Percentiles rank a stretch among this genome's conserved stretches.
Conservation (phyloP, 2,888 invertebrate genomes). For the Cantharis rustica region DNA sequence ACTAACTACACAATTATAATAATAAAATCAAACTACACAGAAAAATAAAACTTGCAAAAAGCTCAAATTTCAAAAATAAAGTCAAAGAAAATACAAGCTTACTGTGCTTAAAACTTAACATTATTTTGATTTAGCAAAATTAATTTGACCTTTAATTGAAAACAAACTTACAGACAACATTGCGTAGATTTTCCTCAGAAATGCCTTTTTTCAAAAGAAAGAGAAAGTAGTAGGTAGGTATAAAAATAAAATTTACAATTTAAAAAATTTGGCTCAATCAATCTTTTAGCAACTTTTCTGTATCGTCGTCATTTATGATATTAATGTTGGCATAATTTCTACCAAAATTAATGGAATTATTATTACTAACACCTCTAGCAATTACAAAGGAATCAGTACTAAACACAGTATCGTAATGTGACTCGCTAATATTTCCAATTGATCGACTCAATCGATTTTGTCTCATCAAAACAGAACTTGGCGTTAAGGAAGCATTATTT, state of each 20-base stretch:
- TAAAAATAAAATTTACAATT: slow-evolving; percentile 16
- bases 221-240: neutral
- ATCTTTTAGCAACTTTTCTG: slow-evolving; percentile 36
- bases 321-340: slow-evolving; percentile 31
- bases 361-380: slow-evolving; percentile 49
- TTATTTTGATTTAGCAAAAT: slow-evolving; percentile 31
- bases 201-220: slow-evolving; percentile 45
- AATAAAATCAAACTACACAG: slow-evolving; percentile 39
- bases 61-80: slow-evolving; percentile 33
- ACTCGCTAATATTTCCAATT: slow-evolving; percentile 54
- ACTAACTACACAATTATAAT: slow-evolving; percentile 41
- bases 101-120: slow-evolving; percentile 49
- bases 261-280: slow-evolving; percentile 11
- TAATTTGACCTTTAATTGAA: slow-evolving; percentile 24
- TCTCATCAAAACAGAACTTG: slow-evolving; percentile 41
- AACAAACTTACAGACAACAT: slow-evolving; percentile 53
- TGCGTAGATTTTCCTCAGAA: slow-evolving; percentile 54
- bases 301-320: slow-evolving; percentile 35
- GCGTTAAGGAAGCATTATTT: slow-evolving; percentile 48
- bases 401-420: slow-evolving; percentile 63
- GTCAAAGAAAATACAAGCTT: slow-evolving; percentile 43
- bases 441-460: slow-evolving; percentile 52
- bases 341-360: slow-evolving; percentile 43
- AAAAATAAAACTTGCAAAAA: slow-evolving; percentile 38
- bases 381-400: slow-evolving; percentile 56